These are phyloP conservation scores for Knipowitschia caucasica DNA, from an alignment of 2,797 vertebrate species.

Conservation along the genomic window DNA sequence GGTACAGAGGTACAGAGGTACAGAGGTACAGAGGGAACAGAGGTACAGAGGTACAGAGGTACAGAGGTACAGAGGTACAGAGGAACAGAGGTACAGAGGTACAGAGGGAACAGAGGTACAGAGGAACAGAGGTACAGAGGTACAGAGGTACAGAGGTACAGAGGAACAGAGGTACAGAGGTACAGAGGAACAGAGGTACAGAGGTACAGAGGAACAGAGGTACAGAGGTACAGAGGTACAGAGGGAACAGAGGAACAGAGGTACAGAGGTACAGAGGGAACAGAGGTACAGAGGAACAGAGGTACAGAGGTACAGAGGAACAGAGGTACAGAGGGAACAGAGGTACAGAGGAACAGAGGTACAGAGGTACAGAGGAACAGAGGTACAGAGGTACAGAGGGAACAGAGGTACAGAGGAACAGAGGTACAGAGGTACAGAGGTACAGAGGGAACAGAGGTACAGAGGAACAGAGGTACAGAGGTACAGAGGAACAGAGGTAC, in stretches of 20 bases:
- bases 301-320: constrained; percentile 24
- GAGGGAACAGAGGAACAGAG: constrained; percentile 26
- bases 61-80: constrained; percentile 23
- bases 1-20: no score
- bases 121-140: constrained; percentile 29
- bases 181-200: constrained; percentile 29
- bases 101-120: constrained; percentile 30
- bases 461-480: constrained; percentile 29
- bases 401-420: constrained; percentile 24
- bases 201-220: constrained; percentile 29
- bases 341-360: constrained; percentile 27
- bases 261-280: no score
- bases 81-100: no score
- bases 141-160: constrained; percentile 28
- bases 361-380: constrained; percentile 23
- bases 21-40: constrained; percentile 33
- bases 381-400: no score
- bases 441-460: constrained; percentile 29
- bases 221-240: no score
- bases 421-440: no score
- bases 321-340: constrained; percentile 33
- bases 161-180: constrained; percentile 25
- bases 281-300: constrained; percentile 27
- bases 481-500: no score
- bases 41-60: constrained; percentile 27